Conservation (phyloP, 2,888 invertebrate genomes). For the Acrobasis repandana region DNA sequence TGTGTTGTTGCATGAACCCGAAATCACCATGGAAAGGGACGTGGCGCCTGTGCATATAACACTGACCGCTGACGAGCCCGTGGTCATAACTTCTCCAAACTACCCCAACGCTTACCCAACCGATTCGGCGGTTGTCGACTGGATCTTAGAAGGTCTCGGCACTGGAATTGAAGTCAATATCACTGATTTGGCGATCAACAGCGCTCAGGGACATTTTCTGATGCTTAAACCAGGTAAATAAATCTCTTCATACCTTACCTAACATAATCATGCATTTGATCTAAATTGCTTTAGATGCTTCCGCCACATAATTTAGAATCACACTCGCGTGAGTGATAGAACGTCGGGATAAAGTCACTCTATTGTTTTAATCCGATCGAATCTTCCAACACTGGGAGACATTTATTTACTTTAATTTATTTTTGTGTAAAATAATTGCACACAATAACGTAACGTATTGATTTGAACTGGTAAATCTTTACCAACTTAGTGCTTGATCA, state of each 20-base stretch:
- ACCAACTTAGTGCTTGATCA: too few species aligned
- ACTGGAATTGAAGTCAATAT: conserved; percentile 71
- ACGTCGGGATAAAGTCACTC: too few species aligned
- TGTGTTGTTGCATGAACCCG: conserved; percentile 40
- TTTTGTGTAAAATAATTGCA: too few species aligned
- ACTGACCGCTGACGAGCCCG: conserved; percentile 48
- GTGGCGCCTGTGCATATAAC: conserved; percentile 42
- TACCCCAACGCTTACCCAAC: conserved; percentile 60
- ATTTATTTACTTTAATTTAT: too few species aligned
- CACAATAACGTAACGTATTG: too few species aligned
- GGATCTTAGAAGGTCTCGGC: conserved; percentile 66
- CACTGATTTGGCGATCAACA: conserved; percentile 62
- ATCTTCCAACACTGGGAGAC: too few species aligned
- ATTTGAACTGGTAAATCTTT: too few species aligned
- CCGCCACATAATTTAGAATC: too few species aligned
- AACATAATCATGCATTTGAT: too few species aligned
- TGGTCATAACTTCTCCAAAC: conserved; percentile 55
- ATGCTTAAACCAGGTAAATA: conserved; percentile 69
- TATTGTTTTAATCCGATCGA: too few species aligned
- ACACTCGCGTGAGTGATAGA: too few species aligned
- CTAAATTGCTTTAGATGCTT: too few species aligned
- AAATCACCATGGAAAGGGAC: conserved; percentile 41
- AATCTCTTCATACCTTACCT: not conserved
- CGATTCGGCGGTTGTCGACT: conserved; percentile 50
- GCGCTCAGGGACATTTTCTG: conserved; percentile 62